Evolutionary conservation across 2,113 vertebrate species (phyloP).

Genomic region (Smithornis capensis): DNA sequence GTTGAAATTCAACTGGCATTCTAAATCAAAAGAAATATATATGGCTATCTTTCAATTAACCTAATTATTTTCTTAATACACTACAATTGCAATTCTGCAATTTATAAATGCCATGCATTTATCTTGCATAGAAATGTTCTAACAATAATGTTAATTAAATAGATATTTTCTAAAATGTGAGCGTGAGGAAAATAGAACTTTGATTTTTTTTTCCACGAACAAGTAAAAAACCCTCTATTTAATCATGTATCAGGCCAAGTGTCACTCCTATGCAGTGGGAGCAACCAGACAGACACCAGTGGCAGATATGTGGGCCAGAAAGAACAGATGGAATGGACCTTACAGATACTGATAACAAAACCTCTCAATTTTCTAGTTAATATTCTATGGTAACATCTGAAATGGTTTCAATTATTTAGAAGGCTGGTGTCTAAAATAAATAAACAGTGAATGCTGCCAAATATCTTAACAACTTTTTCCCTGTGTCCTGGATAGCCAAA

Average conservation of each 20-base stretch:
- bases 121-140: neutral
- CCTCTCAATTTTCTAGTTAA: neutral
- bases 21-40: neutral
- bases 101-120: neutral
- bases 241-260: neutral
- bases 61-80: neutral
- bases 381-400: neutral
- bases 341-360: neutral
- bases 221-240: neutral
- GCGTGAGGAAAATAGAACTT: neutral
- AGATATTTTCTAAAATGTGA: neutral
- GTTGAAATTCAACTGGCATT: neutral
- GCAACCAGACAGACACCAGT: neutral
- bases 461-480: neutral
- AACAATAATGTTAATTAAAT: neutral
- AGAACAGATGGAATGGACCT: slow-evolving; percentile 8
- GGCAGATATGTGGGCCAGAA: neutral
- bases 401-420: neutral
- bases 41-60: neutral
- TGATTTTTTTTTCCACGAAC: neutral
- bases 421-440: neutral
- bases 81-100: neutral
- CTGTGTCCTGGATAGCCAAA: neutral
- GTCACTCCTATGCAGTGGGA: neutral
- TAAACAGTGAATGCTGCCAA: neutral